Conservation (phyloP, 2,113 vertebrate species). For the Salvator merianae region DNA sequence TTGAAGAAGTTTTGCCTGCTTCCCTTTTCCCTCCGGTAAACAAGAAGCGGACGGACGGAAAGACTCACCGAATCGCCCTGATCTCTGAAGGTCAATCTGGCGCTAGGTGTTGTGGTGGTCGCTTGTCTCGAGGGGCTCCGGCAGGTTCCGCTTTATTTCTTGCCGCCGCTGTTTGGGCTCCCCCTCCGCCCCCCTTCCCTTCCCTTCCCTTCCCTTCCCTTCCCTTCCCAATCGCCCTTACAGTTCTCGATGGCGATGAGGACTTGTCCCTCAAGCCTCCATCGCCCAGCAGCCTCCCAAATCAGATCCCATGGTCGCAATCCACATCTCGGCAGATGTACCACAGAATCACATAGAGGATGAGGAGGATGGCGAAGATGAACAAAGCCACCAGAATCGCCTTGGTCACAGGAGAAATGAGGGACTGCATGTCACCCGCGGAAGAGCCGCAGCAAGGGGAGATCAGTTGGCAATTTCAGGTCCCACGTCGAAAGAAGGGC, state of each 20-base stretch:
- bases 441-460: constrained; percentile 55
- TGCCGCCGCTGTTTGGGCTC: too few relatives aligned
- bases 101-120: constrained; percentile 40
- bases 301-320: constrained; percentile 96
- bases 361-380: constrained; percentile 97
- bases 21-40: constrained; percentile 1
- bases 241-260: neutral
- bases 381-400: constrained; percentile 94
- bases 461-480: neutral
- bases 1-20: constrained; percentile 33
- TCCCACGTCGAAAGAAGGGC: neutral
- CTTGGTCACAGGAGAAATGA: constrained; percentile 96
- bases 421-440: constrained; percentile 92
- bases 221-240: neutral
- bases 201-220: neutral
- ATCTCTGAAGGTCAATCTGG: constrained; percentile 71
- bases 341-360: constrained; percentile 98
- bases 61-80: constrained; percentile 71
- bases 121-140: constrained; percentile 36
- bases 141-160: constrained; percentile 1
- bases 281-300: constrained; percentile 51
- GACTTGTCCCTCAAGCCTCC: constrained; percentile 42
- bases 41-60: constrained; percentile 31
- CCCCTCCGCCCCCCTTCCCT: neutral
- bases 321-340: constrained; percentile 98